phyloP scores from a whole-genome alignment of 2,888 invertebrate genomes.

The Gisinianus flammeolus region DNA sequence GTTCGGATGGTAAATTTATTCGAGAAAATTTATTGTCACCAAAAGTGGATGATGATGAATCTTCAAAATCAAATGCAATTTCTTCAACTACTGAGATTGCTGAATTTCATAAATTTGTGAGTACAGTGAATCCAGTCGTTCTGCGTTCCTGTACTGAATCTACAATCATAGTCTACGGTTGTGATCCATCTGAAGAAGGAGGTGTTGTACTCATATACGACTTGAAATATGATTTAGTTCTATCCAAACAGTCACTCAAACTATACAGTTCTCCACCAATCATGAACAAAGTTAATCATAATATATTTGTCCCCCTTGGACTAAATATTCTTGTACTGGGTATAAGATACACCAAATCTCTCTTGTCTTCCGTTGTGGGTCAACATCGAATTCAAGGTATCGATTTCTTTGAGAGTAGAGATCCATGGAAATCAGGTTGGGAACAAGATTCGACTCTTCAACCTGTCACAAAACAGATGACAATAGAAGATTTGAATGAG shows the following conservation, averaged over 20 bases:
- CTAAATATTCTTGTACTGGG: slow-evolving; percentile 53
- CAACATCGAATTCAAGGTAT: slow-evolving; percentile 47
- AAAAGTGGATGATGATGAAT: background rate
- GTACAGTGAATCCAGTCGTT: slow-evolving; percentile 41
- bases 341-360: slow-evolving; percentile 44
- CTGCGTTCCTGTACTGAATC: slow-evolving; percentile 44
- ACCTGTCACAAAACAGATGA: background rate
- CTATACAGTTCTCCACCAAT: slow-evolving; percentile 52
- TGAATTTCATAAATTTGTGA: slow-evolving; percentile 43
- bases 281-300: slow-evolving; percentile 47
- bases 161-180: slow-evolving; percentile 49
- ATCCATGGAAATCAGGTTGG: slow-evolving; percentile 52
- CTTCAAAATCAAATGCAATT: background rate
- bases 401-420: slow-evolving; percentile 51
- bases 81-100: slow-evolving; percentile 29
- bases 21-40: slow-evolving; percentile 31
- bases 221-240: slow-evolving; percentile 50
- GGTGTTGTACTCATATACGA: slow-evolving; percentile 54
- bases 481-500: slow-evolving; percentile 8
- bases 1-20: slow-evolving; percentile 52
- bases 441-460: slow-evolving; percentile 30
- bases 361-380: slow-evolving; percentile 51
- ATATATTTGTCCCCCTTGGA: slow-evolving; percentile 52
- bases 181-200: slow-evolving; percentile 55
- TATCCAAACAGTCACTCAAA: slow-evolving; percentile 53